Evolutionary conservation across 2,888 invertebrate genomes (phyloP).

Genomic region (Dendrolimus pini): DNA sequence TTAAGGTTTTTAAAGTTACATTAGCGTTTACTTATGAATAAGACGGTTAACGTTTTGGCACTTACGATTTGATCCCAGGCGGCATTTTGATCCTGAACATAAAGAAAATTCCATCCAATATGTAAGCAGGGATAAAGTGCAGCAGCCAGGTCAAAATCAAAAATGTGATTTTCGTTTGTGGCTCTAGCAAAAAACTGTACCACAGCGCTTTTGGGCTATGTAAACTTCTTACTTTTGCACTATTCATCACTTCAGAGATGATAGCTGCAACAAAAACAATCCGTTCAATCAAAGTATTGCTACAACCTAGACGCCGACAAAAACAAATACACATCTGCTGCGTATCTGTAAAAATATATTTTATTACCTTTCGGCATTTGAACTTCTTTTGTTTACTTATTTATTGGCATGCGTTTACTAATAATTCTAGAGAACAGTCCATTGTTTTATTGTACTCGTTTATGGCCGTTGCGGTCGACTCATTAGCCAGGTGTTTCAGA

Average conservation of each 20-base stretch:
- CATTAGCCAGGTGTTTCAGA: too few species aligned
- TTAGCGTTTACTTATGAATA: not conserved
- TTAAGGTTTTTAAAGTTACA: constrained; percentile 20
- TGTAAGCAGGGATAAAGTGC: constrained; percentile 82
- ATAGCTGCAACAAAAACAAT: constrained; percentile 3
- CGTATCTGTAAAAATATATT: too few species aligned
- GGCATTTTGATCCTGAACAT: constrained; percentile 72
- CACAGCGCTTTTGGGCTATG: constrained; percentile 57
- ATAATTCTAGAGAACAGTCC: too few species aligned
- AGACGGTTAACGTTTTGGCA: constrained; percentile 14
- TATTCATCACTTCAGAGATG: constrained; percentile 1
- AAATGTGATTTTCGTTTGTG: constrained; percentile 77
- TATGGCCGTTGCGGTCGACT: too few species aligned
- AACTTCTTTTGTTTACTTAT: too few species aligned
- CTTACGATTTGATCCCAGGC: constrained; percentile 78
- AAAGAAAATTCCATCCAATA: constrained; percentile 78
- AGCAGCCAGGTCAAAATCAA: constrained; percentile 78
- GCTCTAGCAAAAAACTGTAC: constrained; percentile 81
- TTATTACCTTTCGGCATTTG: too few species aligned
- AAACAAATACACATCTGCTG: too few species aligned
- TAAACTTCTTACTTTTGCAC: not conserved
- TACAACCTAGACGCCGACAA: too few species aligned
- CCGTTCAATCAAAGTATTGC: not conserved
- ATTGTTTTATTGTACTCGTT: too few species aligned
- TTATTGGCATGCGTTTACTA: too few species aligned